A percentile compares a stretch with the other conserved stretches of the same genome.
These are phyloP conservation scores for Datnioides undecimradiatus DNA, from an alignment of 2,113 vertebrate species.

Conservation along the genomic window DNA sequence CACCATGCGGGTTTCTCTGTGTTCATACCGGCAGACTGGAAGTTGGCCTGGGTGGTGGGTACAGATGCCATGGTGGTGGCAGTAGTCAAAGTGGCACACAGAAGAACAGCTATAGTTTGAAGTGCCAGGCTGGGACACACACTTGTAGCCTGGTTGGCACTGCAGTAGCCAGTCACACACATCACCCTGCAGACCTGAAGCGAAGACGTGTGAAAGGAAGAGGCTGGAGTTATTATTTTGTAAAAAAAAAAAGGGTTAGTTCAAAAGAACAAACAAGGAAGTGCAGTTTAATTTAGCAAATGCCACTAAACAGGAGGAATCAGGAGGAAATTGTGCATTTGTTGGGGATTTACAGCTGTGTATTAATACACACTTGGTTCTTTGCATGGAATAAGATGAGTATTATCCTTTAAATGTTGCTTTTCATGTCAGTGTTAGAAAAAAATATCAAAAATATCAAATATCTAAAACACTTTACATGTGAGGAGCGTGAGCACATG, in stretches of 20 bases:
- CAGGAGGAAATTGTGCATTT: not conserved
- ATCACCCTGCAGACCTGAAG: constrained; percentile 79
- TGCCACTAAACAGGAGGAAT: no score
- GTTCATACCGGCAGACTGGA: constrained; percentile 87
- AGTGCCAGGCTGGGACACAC: constrained; percentile 51
- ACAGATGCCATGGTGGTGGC: constrained; percentile 90
- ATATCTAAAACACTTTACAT: no score
- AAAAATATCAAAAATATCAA: no score
- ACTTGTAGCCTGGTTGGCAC: constrained; percentile 85
- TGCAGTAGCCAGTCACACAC: constrained; percentile 84
- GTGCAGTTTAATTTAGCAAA: not conserved
- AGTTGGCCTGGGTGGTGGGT: constrained; percentile 80
- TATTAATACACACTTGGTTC: not conserved
- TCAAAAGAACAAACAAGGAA: not conserved
- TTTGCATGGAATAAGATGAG: no score
- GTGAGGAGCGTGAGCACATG: no score
- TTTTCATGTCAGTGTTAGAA: no score
- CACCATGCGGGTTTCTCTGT: not conserved
- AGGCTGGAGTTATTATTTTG: not conserved
- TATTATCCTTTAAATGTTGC: no score
- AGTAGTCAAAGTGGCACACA: constrained; percentile 85
- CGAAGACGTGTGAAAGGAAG: not conserved
- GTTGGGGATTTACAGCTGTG: not conserved
- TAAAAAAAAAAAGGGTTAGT: not conserved
- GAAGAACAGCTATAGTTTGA: constrained; percentile 87